Evolutionary conservation across 2,113 vertebrate species (phyloP).

Genomic region (Podocnemis expansa): DNA sequence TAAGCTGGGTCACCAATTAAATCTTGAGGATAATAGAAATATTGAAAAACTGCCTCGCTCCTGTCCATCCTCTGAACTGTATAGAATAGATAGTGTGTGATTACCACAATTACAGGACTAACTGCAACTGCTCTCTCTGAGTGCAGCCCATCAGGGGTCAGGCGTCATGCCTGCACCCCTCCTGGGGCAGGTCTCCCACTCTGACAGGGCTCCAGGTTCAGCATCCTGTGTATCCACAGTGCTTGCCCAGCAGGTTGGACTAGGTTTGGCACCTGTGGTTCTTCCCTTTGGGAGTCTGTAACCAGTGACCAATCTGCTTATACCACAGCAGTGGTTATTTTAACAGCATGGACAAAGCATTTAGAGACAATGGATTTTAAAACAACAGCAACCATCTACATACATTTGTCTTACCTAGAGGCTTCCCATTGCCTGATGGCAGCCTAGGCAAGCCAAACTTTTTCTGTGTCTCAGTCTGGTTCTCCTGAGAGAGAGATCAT

Average conservation of each 20-base stretch:
- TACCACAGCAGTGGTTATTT: neutral
- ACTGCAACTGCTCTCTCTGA: neutral
- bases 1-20: neutral
- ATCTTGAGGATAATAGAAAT: neutral
- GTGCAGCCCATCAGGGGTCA: neutral
- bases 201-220: neutral
- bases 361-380: neutral
- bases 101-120: rapidly evolving
- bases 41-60: neutral
- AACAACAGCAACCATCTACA: neutral
- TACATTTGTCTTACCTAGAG: neutral
- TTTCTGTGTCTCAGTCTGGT: too few species aligned
- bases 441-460: too few species aligned
- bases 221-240: neutral
- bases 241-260: neutral
- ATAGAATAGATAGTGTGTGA: rapidly evolving
- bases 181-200: neutral
- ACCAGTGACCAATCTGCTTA: neutral
- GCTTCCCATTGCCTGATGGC: neutral
- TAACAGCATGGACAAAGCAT: neutral
- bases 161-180: too few species aligned
- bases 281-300: neutral
- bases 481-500: neutral
- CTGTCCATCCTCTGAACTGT: rapidly evolving
- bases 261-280: neutral